These are phyloP conservation scores for Candoia aspera DNA, from an alignment of 2,113 vertebrate genomes.

Conservation along the genomic window DNA sequence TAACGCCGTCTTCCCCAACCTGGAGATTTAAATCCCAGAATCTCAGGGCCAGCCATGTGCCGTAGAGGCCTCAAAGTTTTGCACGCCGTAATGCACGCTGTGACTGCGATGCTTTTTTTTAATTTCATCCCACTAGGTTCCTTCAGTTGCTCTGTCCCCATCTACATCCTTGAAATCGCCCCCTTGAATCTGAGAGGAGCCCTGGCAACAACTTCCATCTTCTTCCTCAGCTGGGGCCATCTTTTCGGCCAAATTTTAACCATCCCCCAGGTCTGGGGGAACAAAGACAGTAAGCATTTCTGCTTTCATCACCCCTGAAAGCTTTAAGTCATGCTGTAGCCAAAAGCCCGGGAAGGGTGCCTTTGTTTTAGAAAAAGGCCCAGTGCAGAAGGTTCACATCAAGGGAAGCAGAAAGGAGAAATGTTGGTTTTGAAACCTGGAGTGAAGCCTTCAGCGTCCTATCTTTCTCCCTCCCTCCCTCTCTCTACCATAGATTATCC, in stretches of 20 bases:
- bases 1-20: neutral
- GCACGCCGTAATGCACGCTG: neutral
- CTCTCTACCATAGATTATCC: neutral
- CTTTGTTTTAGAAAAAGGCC: neutral
- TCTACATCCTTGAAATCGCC: neutral
- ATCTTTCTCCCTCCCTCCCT: neutral
- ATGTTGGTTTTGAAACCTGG: neutral
- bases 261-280: neutral
- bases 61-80: neutral
- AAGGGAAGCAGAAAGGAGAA: neutral
- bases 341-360: neutral
- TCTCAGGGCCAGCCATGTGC: neutral
- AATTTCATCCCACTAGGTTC: neutral
- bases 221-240: neutral
- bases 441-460: neutral
- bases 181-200: neutral
- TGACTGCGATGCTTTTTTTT: neutral
- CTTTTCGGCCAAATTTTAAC: neutral
- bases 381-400: neutral
- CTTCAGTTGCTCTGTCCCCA: neutral
- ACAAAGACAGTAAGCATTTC: neutral
- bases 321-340: neutral
- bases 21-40: neutral
- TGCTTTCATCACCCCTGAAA: no score
- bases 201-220: neutral